These are phyloP conservation scores for Lepidocyrtoides sp. DNA, from an alignment of 2,888 invertebrate genomes.

Conservation along the genomic window DNA sequence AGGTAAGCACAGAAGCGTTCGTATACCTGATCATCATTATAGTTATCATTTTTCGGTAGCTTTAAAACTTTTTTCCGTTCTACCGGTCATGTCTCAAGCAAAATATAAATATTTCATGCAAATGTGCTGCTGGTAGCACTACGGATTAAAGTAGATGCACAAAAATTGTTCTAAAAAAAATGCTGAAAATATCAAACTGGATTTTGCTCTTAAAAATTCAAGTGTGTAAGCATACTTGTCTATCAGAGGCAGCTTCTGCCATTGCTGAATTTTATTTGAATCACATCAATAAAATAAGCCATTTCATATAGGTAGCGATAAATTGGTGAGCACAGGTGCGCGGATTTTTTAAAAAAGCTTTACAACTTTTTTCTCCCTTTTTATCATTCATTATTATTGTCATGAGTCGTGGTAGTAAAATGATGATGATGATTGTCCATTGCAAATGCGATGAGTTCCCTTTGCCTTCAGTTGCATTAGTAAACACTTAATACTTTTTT, in stretches of 20 bases:
- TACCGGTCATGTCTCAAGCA: neutral
- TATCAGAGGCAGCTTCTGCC: conserved; percentile 23
- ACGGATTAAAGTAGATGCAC: neutral
- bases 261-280: conserved; percentile 44
- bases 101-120: conserved; percentile 58
- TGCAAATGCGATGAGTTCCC: neutral
- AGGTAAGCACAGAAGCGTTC: conserved; percentile 44
- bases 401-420: neutral
- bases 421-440: neutral
- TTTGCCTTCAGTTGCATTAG: neutral
- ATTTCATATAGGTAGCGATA: neutral
- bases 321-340: conserved; percentile 60
- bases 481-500: neutral
- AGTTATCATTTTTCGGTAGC: conserved; percentile 48
- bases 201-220: conserved; percentile 62
- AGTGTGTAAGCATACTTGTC: conserved; percentile 36
- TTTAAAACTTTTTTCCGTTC: conserved; percentile 12
- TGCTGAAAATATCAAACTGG: conserved; percentile 62
- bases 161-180: conserved; percentile 34
- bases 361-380: conserved; percentile 18
- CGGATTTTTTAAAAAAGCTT: conserved; percentile 56
- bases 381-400: conserved; percentile 18
- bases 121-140: conserved; percentile 24
- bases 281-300: conserved; percentile 38
- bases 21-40: conserved; percentile 44